Evolutionary conservation across 2,797 vertebrate genomes (phyloP).

Genomic region (Austrolebias charrua): DNA sequence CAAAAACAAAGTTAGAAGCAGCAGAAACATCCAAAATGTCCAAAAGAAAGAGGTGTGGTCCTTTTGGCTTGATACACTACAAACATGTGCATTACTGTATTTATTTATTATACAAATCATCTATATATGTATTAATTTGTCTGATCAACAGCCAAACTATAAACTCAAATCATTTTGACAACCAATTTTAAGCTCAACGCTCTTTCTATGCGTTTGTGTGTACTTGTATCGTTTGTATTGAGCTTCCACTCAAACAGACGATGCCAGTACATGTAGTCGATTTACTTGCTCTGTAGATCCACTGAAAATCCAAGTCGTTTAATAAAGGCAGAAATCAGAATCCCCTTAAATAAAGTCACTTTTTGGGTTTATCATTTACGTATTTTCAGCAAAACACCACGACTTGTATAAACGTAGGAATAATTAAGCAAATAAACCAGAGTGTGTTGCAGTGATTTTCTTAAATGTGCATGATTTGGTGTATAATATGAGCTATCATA

Average conservation of each 20-base stretch:
- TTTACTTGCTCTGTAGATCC: constrained; percentile 5
- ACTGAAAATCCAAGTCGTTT: not conserved
- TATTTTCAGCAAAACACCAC: constrained; percentile 28
- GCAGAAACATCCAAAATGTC: not conserved
- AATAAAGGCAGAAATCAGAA: not conserved
- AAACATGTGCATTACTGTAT: too few species aligned
- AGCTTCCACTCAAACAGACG: not conserved
- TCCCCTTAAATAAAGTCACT: constrained; percentile 20
- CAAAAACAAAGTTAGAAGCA: not conserved
- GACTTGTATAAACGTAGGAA: constrained; percentile 43
- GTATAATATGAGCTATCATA: constrained; percentile 70
- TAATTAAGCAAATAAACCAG: constrained; percentile 64
- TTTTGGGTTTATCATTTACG: constrained; percentile 36
- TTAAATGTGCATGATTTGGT: constrained; percentile 61
- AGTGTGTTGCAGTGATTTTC: constrained; percentile 47
- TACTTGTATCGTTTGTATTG: not conserved
- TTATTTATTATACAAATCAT: not conserved
- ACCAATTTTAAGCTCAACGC: not conserved
- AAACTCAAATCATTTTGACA: not conserved
- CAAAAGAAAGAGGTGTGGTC: not conserved
- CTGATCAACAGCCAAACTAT: constrained; percentile 11
- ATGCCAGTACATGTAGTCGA: not conserved
- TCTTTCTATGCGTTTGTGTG: not conserved
- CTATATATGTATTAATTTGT: not conserved
- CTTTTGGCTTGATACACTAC: too few species aligned